Evolutionary conservation across 2,888 invertebrate genomes (phyloP), one percentile per base, ranked within the genome.

Genomic region (Himalopsyche tibetana): DNA sequence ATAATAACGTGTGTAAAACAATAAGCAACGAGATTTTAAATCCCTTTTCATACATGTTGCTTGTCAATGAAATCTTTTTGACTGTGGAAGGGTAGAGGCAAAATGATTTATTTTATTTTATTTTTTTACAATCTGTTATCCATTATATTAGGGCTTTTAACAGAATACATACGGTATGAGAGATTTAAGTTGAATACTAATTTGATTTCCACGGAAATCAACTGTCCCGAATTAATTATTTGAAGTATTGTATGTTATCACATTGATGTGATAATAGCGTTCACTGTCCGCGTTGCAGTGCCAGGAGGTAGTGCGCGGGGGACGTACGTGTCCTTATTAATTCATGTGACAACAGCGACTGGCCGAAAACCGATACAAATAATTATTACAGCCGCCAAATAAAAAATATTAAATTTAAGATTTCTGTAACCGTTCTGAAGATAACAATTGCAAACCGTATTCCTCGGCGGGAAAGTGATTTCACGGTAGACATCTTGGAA

Each of bases 301-400:
- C 56, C 81, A 36, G 42, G 36, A 82, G 82, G 55, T 63, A 82
- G 69, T 55, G 84, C 84, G 82, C 84, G 81, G 63, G 36, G 84
- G 55, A 40, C 84, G 84, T 85, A 83, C 84, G 84, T 82, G 63
- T 63, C 56, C 74, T 79, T 74, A 83, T 79, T 79, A 83, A 40
- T 74, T 36, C 28, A 45, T 40, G 12, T 79, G 74, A 45, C 80
- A 42, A 80, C 51, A 51, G 51, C 63, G 19, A 63, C 63, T 83
- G 83, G 40, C 74, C 69, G 69, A 69, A 83, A 80, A 80, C 42
- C 36, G 40, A 80, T 38, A 80, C 80, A 80, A 38, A 42, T 40
- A 80, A 19, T 80, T 40, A 80, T 80, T 80, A 80, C 38, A 80
- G 40, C 80, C 42, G 38, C 80, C 80, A 42, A 80, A 80, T 80